These are phyloP conservation scores for Melierax canorus DNA, from an alignment of 2,113 vertebrate genomes.

Conservation along the genomic window DNA sequence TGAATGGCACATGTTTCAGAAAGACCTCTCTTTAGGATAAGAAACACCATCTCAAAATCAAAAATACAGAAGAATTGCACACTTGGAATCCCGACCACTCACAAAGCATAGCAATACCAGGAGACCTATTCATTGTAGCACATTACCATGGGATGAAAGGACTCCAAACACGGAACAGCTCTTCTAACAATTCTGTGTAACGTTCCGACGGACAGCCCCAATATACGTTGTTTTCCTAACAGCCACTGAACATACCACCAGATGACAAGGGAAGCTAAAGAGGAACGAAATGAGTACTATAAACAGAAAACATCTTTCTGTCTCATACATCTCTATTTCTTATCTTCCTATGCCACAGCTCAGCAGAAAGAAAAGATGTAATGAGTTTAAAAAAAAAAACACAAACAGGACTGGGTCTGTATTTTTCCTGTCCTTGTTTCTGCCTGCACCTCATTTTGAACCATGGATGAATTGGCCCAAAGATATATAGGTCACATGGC, in stretches of 20 bases:
- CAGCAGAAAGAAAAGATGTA: not conserved
- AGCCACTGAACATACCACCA: not conserved
- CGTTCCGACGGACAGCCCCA: not conserved
- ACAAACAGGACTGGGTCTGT: not conserved
- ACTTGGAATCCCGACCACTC: not conserved
- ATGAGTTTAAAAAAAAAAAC: not conserved
- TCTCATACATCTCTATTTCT: not conserved
- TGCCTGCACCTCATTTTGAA: not conserved
- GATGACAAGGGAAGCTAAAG: not conserved
- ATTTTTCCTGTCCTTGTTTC: not conserved
- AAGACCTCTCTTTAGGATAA: not conserved
- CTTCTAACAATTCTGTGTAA: not conserved
- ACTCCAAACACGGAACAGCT: not conserved
- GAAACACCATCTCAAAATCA: not conserved
- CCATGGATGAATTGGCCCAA: not conserved
- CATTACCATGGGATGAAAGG: not conserved
- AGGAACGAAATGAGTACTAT: not conserved
- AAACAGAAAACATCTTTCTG: not conserved
- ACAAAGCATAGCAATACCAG: rapidly evolving
- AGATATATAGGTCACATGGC: not conserved
- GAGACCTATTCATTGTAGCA: rapidly evolving
- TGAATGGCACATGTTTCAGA: rapidly evolving
- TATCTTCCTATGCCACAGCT: not conserved
- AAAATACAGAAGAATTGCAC: not conserved
- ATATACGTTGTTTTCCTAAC: rapidly evolving